Percentiles rank a stretch among this genome's conserved stretches.
Conservation (phyloP, 1,140 invertebrate species). For the Pararge aegeria region DNA sequence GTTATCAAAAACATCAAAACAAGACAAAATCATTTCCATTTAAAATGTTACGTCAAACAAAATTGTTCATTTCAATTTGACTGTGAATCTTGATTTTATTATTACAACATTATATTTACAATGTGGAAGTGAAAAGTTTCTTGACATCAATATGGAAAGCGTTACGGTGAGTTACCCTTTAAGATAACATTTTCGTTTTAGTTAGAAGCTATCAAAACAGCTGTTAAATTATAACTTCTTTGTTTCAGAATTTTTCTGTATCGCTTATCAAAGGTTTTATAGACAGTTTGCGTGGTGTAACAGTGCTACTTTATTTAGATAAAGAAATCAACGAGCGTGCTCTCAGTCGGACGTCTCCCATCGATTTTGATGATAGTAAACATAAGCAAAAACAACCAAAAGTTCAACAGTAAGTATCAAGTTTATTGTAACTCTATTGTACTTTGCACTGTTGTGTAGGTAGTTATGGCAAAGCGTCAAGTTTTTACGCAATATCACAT, state of each 20-base stretch:
- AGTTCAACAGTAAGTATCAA: constrained; percentile 77
- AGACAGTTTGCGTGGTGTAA: constrained; percentile 85
- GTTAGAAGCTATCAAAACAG: constrained; percentile 17
- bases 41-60: constrained; percentile 44
- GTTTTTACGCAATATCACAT: not conserved
- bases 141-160: constrained; percentile 54
- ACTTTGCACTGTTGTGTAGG: not conserved
- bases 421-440: constrained; percentile 34
- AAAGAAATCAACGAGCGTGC: constrained; percentile 85
- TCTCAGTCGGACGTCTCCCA: constrained; percentile 75
- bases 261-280: constrained; percentile 84
- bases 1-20: constrained; percentile 13
- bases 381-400: constrained; percentile 73
- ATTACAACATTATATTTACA: constrained; percentile 36
- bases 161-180: constrained; percentile 47
- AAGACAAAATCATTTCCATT: constrained; percentile 14
- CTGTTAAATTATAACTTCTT: constrained; percentile 37
- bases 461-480: constrained; percentile 4
- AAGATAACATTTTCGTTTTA: constrained; percentile 9
- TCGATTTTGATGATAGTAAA: constrained; percentile 67
- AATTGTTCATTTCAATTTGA: constrained; percentile 37
- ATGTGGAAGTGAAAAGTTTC: constrained; percentile 41
- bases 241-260: constrained; percentile 82
- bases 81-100: constrained; percentile 36
- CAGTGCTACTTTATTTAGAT: constrained; percentile 86